Evolutionary conservation across 2,113 vertebrate species (phyloP), one percentile per base, ranked within the genome.

Genomic region (Myiozetetes cayanensis): DNA sequence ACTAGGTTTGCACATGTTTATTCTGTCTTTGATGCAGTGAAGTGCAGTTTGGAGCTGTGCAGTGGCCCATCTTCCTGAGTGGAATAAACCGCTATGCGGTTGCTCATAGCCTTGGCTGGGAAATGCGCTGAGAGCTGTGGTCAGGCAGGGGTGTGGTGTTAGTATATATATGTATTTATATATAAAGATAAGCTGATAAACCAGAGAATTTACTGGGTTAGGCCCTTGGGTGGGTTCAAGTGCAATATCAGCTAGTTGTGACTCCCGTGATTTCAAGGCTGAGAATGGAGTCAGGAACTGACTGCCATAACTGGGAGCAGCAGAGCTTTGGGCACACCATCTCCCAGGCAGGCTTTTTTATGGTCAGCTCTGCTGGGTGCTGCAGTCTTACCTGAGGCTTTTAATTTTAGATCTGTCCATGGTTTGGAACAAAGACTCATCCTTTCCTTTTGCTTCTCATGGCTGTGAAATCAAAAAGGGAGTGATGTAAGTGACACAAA

Each of bases 21-120:
- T 78, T 27, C n/a, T 61, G 41, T 14, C 43, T 86, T 76, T 24
- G 53, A 19, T 55, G 52, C 22, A 28, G 27, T 46, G 47, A 55
- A 68, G 37, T 27, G 16, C 43, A 41, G 20, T 50, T 68, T 76
- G 63, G 88, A 82, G 50, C 37, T 49, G 44, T 33, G 24, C 49
- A 27, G 33, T 56, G 44, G 41, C 41, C 33, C 1, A 0, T 53
- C 18, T 65, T 72, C 58, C 46, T 5, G 3, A 72, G 39, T 1
- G 0, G 17, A 3, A 3, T 71, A 56, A 71, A 41, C 4, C 7
- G 18, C 39, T 7, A 0, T 47, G 37, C 18, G 8, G 7, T 25
- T 91, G 35, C 43, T 72, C 31, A 7, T 49, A 53, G 59, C 24
- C 35, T 46, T 73, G 37, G 30, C 14, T 49, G 56, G 31, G 19